phyloP scores from a whole-genome alignment of 2,113 vertebrate genomes.

The Brachypteracias leptosomus region DNA sequence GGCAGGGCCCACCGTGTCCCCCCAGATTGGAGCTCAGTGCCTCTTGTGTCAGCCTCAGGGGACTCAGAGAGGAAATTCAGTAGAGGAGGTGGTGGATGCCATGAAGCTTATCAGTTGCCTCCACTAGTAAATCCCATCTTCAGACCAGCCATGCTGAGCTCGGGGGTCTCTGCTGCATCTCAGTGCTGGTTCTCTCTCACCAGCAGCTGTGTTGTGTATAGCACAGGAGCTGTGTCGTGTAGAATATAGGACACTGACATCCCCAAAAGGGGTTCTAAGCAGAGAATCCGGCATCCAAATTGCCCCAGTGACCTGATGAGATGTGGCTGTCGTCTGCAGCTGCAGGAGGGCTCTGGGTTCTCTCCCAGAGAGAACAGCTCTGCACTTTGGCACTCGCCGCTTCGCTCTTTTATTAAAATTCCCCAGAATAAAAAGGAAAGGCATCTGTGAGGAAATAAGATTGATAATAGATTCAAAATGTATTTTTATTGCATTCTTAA shows the following conservation, averaged over 20 bases:
- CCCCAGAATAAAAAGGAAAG: slow-evolving; percentile 16
- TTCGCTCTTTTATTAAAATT: slow-evolving; percentile 3
- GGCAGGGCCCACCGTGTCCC: not conserved
- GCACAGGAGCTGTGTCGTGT: not conserved
- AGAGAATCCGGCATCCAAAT: not conserved
- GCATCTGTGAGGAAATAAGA: slow-evolving; percentile 21
- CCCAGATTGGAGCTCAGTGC: rapidly evolving
- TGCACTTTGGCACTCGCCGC: not conserved
- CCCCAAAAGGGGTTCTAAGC: not conserved
- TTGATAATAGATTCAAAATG: slow-evolving; percentile 28
- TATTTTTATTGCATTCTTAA: slow-evolving; percentile 41
- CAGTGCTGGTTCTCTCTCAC: not conserved
- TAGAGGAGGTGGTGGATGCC: not conserved
- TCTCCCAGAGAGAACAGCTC: not conserved
- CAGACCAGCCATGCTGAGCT: not conserved
- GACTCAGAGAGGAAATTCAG: not conserved
- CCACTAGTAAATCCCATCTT: not conserved
- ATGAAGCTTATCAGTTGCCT: not conserved
- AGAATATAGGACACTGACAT: not conserved
- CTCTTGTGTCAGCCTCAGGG: rapidly evolving
- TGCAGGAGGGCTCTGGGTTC: not conserved
- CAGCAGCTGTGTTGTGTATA: not conserved
- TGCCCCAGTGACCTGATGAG: not conserved
- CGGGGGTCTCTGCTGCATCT: not conserved
- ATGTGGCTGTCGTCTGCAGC: not conserved